Percentiles rank a stretch among this genome's conserved stretches.
phyloP scores from a whole-genome alignment of 2,888 invertebrate genomes.

The Melanargia galathea region DNA sequence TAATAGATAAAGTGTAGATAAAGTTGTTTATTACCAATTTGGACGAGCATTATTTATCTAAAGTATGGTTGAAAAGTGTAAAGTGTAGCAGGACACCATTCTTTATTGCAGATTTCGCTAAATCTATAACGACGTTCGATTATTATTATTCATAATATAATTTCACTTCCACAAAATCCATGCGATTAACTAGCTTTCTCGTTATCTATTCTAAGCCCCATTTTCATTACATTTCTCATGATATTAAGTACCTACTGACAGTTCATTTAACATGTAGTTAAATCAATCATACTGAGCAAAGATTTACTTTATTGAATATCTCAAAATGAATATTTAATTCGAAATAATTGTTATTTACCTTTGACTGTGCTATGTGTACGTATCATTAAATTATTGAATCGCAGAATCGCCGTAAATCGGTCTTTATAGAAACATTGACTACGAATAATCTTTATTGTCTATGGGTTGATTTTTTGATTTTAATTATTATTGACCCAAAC shows the following conservation, averaged over 20 bases:
- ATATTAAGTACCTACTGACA: too few species aligned
- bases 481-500: too few species aligned
- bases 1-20: conserved; percentile 2
- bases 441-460: too few species aligned
- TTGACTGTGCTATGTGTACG: too few species aligned
- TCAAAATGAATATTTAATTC: too few species aligned
- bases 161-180: background rate
- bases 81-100: background rate
- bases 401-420: too few species aligned
- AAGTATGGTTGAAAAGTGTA: background rate
- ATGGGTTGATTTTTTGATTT: too few species aligned
- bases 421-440: too few species aligned
- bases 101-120: background rate
- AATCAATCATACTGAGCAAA: background rate
- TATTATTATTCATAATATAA: too few species aligned
- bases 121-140: background rate
- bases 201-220: background rate
- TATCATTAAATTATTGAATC: too few species aligned
- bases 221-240: background rate
- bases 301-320: too few species aligned
- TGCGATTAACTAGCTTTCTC: background rate
- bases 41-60: background rate
- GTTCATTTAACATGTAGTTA: background rate
- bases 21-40: background rate
- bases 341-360: too few species aligned